Percentiles rank a stretch among this genome's conserved stretches.
Evolutionary conservation across 1,140 invertebrate genomes (phyloP).

Genomic region (Apolygus lucorum): DNA sequence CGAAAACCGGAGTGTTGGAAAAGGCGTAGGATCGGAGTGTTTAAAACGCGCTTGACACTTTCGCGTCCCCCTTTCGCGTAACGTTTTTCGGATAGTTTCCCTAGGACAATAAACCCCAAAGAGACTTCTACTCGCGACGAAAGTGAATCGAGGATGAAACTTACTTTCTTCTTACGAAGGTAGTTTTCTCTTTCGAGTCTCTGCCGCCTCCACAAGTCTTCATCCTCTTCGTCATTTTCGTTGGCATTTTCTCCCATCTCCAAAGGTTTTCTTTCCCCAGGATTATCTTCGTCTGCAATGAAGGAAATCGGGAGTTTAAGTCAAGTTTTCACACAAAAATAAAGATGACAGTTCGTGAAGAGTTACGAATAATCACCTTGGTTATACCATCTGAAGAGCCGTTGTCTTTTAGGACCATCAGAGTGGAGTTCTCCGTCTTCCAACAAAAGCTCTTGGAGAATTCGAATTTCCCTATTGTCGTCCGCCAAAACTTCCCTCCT

Average conservation of each 20-base stretch:
- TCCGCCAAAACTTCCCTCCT: constrained; percentile 68
- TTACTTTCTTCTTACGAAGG: constrained; percentile 44
- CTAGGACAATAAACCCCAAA: too few relatives aligned
- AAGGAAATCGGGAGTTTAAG: too few relatives aligned
- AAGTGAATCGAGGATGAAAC: too few relatives aligned
- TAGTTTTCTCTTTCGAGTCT: constrained; percentile 57
- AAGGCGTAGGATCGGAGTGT: too few relatives aligned
- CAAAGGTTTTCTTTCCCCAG: constrained; percentile 2
- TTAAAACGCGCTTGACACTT: too few relatives aligned
- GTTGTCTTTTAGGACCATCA: constrained; percentile 56
- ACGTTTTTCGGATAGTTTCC: too few relatives aligned
- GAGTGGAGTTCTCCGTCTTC: constrained; percentile 78
- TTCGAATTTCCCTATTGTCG: constrained; percentile 65
- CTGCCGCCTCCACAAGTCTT: constrained; percentile 57
- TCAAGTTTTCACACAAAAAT: too few relatives aligned
- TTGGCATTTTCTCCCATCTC: constrained; percentile 41
- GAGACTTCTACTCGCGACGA: too few relatives aligned
- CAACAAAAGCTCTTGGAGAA: constrained; percentile 70
- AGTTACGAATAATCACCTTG: too few relatives aligned
- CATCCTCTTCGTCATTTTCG: constrained; percentile 51
- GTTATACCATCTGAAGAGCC: constrained; percentile 75
- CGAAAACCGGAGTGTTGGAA: too few relatives aligned
- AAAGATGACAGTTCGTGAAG: too few relatives aligned
- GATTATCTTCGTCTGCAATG: neutral
- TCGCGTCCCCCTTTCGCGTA: too few relatives aligned